Evolutionary conservation across 2,888 invertebrate species (phyloP).

Genomic region (Drosophila rubida): DNA sequence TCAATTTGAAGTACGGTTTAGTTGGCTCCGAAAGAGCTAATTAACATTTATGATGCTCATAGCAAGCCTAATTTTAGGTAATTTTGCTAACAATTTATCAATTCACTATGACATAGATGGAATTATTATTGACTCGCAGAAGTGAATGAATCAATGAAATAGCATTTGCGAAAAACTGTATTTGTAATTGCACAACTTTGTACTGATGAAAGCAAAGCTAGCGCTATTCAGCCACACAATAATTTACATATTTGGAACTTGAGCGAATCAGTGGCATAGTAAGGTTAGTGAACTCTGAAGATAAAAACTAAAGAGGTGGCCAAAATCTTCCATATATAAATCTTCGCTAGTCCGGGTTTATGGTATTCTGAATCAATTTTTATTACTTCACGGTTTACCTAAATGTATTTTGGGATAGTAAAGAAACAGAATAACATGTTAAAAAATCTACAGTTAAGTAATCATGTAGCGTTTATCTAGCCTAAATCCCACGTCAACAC

Average conservation of each 20-base stretch:
- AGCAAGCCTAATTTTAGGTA: not conserved
- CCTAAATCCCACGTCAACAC: slow-evolving; percentile 20
- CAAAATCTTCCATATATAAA: not conserved
- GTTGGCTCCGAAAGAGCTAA: not conserved
- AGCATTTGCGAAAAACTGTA: no score
- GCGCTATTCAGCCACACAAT: not conserved
- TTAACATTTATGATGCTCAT: not conserved
- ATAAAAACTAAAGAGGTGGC: not conserved
- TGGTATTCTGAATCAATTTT: slow-evolving; percentile 21
- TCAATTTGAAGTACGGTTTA: not conserved
- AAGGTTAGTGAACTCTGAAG: slow-evolving; percentile 32
- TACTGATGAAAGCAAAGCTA: not conserved
- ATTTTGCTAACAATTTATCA: not conserved
- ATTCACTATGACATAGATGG: not conserved
- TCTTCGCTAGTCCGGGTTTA: slow-evolving; percentile 3
- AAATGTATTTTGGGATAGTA: not conserved
- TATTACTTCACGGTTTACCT: slow-evolving; percentile 17
- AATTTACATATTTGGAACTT: slow-evolving; percentile 2
- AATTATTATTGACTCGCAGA: no score
- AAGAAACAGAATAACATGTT: slow-evolving; percentile 3
- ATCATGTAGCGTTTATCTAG: slow-evolving; percentile 47
- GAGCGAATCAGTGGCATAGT: not conserved
- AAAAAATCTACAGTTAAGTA: slow-evolving; percentile 16
- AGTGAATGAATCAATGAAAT: no score
- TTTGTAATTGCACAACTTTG: not conserved